phyloP scores from a whole-genome alignment of 2,888 invertebrate species.

The Caenorhabditis zanzibari region DNA sequence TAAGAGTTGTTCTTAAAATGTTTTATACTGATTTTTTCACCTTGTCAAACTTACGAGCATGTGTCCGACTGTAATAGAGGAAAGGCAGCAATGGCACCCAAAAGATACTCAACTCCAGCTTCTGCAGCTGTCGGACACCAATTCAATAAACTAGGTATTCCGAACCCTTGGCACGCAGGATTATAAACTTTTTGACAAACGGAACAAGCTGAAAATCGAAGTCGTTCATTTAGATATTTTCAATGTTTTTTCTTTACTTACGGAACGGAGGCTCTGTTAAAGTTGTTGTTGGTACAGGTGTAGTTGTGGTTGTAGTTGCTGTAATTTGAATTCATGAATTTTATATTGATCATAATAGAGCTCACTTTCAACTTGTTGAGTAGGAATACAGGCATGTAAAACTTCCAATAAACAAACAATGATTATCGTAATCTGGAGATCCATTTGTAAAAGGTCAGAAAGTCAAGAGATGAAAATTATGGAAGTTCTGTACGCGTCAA shows the following conservation, averaged over 20 bases:
- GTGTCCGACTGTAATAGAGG: background rate
- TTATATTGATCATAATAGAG: background rate
- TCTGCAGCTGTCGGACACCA: constrained; percentile 28
- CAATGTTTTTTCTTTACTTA: constrained; percentile 16
- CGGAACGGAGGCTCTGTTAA: constrained; percentile 41
- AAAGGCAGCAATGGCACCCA: constrained; percentile 11
- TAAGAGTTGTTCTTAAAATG: constrained; percentile 1
- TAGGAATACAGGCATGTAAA: constrained; percentile 3
- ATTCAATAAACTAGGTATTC: background rate
- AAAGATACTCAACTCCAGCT: constrained; percentile 17
- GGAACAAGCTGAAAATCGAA: constrained; percentile 53
- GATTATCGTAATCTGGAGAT: background rate
- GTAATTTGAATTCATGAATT: background rate
- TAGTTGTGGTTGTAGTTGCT: constrained; percentile 20
- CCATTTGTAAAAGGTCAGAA: background rate
- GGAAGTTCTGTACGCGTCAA: background rate
- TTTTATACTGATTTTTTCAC: background rate
- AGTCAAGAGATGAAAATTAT: background rate
- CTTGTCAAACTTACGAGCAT: background rate
- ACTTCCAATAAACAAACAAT: background rate
- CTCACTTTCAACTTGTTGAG: constrained; percentile 15
- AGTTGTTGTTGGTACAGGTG: constrained; percentile 16
- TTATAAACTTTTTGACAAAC: constrained; percentile 24
- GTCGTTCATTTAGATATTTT: background rate
- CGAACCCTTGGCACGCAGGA: constrained; percentile 8